phyloP scores from a whole-genome alignment of 2,797 vertebrate species.

The Acanthiza pusilla region DNA sequence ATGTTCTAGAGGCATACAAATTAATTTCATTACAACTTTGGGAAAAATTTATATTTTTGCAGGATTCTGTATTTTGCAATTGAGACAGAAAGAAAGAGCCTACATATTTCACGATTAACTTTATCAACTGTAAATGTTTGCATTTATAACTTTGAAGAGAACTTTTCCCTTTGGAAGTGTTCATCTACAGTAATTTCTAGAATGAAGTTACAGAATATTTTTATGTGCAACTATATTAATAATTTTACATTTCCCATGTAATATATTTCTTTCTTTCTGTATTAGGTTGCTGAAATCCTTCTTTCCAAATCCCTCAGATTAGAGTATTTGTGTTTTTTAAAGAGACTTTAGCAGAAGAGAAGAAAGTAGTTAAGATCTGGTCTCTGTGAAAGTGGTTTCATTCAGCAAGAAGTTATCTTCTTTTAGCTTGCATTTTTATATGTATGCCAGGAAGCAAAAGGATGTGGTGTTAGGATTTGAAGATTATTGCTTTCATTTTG shows the following conservation, averaged over 20 bases:
- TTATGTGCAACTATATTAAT: neutral
- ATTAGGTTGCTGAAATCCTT: neutral
- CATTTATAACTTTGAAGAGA: neutral
- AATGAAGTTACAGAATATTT: neutral
- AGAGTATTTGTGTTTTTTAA: neutral
- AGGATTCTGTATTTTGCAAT: neutral
- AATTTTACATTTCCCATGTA: neutral
- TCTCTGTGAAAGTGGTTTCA: neutral
- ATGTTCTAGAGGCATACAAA: neutral
- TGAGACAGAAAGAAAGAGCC: neutral
- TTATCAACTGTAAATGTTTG: neutral
- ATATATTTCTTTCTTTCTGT: neutral
- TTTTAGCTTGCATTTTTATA: constrained; percentile 24
- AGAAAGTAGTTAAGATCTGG: neutral
- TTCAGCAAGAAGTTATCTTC: constrained; percentile 18
- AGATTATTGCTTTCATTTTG: constrained; percentile 31
- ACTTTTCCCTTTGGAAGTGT: neutral
- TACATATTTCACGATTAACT: neutral
- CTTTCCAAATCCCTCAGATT: neutral
- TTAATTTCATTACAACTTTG: neutral
- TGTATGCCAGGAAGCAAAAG: neutral
- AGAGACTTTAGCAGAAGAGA: neutral
- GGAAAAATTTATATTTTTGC: neutral
- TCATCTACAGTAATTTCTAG: neutral
- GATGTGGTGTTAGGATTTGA: constrained; percentile 13